Conservation (phyloP, 2,797 vertebrate species). For the Spinibarbus caldwelli region DNA sequence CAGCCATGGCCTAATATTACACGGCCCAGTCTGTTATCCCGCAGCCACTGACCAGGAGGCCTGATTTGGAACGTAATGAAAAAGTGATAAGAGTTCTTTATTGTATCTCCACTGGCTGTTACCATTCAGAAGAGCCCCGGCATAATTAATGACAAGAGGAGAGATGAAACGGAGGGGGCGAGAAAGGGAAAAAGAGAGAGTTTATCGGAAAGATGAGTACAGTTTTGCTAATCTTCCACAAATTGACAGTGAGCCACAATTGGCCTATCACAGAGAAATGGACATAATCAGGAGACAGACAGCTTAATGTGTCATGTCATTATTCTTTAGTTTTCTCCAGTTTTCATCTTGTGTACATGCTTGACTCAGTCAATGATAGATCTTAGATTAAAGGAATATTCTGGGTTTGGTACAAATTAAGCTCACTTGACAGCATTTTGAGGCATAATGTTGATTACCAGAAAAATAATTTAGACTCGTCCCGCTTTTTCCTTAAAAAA, state of each 20-base stretch:
- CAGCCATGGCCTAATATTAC: conserved; percentile 29
- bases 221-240: conserved; percentile 40
- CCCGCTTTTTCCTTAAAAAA: neutral
- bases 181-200: neutral
- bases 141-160: conserved; percentile 32
- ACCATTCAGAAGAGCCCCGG: conserved; percentile 43
- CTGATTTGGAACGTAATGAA: conserved; percentile 66
- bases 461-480: neutral
- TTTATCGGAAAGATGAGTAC: conserved; percentile 42
- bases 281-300: conserved; percentile 43
- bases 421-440: neutral
- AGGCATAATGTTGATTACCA: neutral
- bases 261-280: conserved; percentile 50
- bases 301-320: conserved; percentile 13
- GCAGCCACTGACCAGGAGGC: conserved; percentile 53
- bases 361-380: conserved; percentile 56
- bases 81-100: conserved; percentile 66
- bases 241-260: conserved; percentile 45
- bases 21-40: conserved; percentile 42
- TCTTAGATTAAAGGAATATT: conserved; percentile 49
- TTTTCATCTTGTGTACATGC: conserved; percentile 53
- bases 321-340: conserved; percentile 12
- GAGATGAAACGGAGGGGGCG: conserved; percentile 11
- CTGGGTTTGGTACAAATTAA: neutral
- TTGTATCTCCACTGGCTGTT: conserved; percentile 52